Conservation (phyloP, 2,888 invertebrate species). For the Ephialtes manifestator region DNA sequence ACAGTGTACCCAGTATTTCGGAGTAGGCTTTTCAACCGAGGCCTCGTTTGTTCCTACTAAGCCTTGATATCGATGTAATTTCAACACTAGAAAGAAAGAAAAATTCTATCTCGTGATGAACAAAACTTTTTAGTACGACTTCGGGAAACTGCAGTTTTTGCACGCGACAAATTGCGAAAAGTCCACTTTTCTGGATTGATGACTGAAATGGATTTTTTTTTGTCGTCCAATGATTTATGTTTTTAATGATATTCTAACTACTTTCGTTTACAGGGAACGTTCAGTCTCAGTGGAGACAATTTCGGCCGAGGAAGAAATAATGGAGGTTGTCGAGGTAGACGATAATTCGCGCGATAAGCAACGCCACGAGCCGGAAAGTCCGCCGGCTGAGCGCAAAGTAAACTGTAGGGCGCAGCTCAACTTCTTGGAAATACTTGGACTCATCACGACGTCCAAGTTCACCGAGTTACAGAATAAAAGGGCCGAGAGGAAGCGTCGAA, state of each 20-base stretch:
- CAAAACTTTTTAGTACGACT: too few species aligned
- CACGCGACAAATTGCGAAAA: too few species aligned
- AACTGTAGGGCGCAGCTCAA: constrained; percentile 81
- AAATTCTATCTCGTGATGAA: too few species aligned
- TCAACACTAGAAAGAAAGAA: too few species aligned
- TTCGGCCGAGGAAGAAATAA: constrained; percentile 80
- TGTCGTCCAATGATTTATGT: neutral
- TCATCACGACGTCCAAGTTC: constrained; percentile 86
- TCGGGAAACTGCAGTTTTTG: too few species aligned
- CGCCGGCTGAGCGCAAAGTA: constrained; percentile 66
- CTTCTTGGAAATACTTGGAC: constrained; percentile 86
- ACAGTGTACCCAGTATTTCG: too few species aligned
- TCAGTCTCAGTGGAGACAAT: constrained; percentile 80
- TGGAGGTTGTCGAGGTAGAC: constrained; percentile 78
- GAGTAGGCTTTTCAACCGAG: too few species aligned
- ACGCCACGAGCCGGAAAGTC: constrained; percentile 61
- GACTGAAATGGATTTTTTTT: too few species aligned
- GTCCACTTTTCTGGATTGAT: too few species aligned
- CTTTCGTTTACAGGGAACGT: constrained; percentile 72
- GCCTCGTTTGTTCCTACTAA: too few species aligned
- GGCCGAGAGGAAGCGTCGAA: constrained; percentile 87
- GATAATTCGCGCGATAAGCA: constrained; percentile 76
- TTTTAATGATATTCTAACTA: neutral
- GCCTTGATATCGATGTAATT: too few species aligned
- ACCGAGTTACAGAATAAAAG: constrained; percentile 87